Conservation (phyloP, 2,113 vertebrate genomes). For the Panthera uncia region DNA sequence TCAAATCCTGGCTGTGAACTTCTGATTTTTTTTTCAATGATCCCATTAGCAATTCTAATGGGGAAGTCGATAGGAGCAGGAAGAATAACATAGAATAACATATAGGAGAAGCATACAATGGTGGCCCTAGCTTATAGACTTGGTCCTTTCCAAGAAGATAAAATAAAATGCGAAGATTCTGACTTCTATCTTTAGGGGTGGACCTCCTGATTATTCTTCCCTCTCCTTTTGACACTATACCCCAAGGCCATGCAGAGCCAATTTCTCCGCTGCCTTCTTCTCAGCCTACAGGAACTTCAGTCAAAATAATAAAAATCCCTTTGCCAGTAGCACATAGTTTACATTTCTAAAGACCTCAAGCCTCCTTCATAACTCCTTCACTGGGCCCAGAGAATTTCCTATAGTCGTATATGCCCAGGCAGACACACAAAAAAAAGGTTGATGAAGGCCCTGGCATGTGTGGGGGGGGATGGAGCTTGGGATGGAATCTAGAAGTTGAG, state of each 20-base stretch:
- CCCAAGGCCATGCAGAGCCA: not conserved
- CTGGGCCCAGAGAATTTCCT: not conserved
- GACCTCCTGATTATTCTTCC: not conserved
- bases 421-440: not conserved
- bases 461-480: not conserved
- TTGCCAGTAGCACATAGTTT: not conserved
- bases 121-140: not conserved
- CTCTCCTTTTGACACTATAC: not conserved
- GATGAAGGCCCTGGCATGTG: not conserved
- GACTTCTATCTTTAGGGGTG: not conserved
- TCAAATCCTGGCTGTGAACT: not conserved
- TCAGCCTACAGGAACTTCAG: not conserved
- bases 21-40: not conserved
- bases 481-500: not conserved
- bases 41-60: not conserved
- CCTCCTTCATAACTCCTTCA: not conserved
- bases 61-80: not conserved
- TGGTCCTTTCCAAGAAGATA: not conserved
- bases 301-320: not conserved
- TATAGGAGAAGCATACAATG: not conserved
- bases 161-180: not conserved
- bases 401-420: not conserved
- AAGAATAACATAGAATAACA: not conserved
- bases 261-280: not conserved
- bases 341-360: not conserved